phyloP scores from a whole-genome alignment of 2,113 vertebrate species.

The Aptenodytes patagonicus region DNA sequence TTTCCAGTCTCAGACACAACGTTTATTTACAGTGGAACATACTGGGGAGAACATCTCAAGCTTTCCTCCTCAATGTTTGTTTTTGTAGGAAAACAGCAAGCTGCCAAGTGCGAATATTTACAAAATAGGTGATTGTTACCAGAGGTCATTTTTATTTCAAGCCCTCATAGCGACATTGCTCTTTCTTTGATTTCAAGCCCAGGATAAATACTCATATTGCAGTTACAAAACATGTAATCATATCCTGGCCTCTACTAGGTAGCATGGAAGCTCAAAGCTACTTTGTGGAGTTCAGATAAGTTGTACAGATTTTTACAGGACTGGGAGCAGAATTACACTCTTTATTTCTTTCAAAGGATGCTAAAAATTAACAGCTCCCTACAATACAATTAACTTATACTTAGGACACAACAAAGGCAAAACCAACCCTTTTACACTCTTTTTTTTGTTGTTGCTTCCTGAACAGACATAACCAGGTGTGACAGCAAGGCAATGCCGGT shows the following conservation, averaged over 20 bases:
- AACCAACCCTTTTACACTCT: background rate
- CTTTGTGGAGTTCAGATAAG: background rate
- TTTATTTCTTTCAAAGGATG: background rate
- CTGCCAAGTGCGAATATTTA: background rate
- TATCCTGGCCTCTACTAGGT: background rate
- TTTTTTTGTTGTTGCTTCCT: background rate
- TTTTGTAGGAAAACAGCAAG: background rate
- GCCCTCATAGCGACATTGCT: background rate
- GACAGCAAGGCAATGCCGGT: fast-evolving
- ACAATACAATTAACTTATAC: background rate
- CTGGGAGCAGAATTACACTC: background rate
- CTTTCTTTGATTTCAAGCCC: background rate
- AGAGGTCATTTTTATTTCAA: background rate
- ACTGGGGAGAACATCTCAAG: background rate
- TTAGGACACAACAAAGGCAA: background rate
- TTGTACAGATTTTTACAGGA: background rate
- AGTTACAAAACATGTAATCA: background rate
- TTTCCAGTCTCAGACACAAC: background rate
- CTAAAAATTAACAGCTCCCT: background rate
- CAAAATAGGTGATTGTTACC: background rate
- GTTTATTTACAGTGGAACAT: background rate
- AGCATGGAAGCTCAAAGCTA: background rate
- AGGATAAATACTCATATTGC: background rate
- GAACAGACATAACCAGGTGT: background rate
- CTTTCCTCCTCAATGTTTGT: background rate